Evolutionary conservation across 2,888 invertebrate genomes (phyloP), one percentile per base, ranked within the genome.

Genomic region (Cheilosia soror): DNA sequence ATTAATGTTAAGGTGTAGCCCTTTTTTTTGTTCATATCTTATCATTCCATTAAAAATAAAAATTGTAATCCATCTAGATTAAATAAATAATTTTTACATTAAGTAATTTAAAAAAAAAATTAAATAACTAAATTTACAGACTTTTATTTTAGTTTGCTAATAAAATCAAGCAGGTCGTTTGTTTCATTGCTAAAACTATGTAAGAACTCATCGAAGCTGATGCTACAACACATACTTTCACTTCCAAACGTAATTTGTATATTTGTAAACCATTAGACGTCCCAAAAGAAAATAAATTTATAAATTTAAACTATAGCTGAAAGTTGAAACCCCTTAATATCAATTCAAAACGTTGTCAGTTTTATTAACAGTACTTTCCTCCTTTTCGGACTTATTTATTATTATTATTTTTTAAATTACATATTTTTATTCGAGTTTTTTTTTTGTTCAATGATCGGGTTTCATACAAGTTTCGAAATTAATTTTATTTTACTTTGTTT

Each of bases 271-370:
- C 9, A 37, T 37, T 37, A 3, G 37, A 37, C 11, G 11, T 37
- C 4, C 37, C 15, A n/a, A 73, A 29, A 55, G n/a, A 62, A n/a
- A 3, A 49, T 1, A 73, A 25, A 47, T n/a, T 37, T 29, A 49
- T 44, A 53, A 68, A 40, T 20, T 37, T 25, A 66, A 79, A 76
- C 6, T 60, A 83, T 62, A 62, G 42, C 25, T 55, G 2, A 53
- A 83, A 49, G 60, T 80, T 84, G 84, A 84, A 84, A 84, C 79
- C 84, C 84, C 84, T 84, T 79, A 79, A 84, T 65, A 71, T 60
- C 37, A 83, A 78, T 83, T 62, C 68, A 63, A 20, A 83, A 78
- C 31, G n/a, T 73, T 75, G 15, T 68, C 15, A 42, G 29, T 66
- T 44, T 40, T 66, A 20, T 66, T 66, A 37, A 37, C 37, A 37